A percentile compares a stretch with the other conserved stretches of the same genome.
These are phyloP conservation scores for Empidonax traillii DNA, from an alignment of 2,113 vertebrate genomes.

Conservation along the genomic window DNA sequence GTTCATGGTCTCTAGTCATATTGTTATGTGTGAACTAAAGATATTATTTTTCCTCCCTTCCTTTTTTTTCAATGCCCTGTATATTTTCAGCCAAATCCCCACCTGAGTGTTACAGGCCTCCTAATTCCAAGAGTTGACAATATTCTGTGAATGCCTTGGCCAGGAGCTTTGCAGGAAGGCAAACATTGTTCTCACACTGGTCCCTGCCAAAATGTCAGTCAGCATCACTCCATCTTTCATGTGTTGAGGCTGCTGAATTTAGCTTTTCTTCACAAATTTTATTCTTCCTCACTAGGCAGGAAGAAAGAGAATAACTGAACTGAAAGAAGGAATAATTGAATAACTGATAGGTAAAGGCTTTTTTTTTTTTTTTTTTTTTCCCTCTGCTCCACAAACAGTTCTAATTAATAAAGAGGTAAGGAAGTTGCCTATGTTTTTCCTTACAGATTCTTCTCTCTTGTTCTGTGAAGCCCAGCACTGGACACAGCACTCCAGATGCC, in stretches of 20 bases:
- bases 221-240: not conserved
- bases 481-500: not conserved
- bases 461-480: not conserved
- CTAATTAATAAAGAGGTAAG: not conserved
- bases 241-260: not conserved
- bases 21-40: not conserved
- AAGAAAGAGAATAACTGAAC: not conserved
- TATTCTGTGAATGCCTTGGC: not conserved
- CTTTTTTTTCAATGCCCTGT: not conserved
- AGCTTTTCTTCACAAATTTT: not conserved
- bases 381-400: not conserved
- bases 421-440: not conserved
- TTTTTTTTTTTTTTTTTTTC: too few relatives aligned
- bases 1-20: not conserved
- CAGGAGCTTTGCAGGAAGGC: not conserved
- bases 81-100: not conserved
- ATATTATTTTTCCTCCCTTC: not conserved
- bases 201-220: not conserved
- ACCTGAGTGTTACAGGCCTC: not conserved
- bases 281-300: not conserved
- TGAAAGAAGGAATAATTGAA: not conserved
- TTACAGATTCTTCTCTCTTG: not conserved
- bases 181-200: not conserved
- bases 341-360: not conserved
- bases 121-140: not conserved